These are phyloP conservation scores for Schizothorax lantsangensis DNA, from an alignment of 2,797 vertebrate genomes.

Conservation along the genomic window DNA sequence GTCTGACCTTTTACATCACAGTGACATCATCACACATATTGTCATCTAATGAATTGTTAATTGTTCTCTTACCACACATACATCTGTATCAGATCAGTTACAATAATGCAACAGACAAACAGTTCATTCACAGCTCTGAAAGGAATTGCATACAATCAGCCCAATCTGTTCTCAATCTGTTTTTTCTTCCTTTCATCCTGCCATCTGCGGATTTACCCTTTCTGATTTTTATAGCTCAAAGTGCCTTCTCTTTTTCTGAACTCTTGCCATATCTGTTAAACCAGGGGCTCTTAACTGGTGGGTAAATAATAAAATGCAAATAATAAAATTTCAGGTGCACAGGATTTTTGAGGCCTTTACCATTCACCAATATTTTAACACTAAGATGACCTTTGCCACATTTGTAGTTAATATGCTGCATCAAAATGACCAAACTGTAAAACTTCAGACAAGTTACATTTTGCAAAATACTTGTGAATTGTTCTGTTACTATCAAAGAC, in stretches of 20 bases:
- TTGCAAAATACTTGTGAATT: background rate
- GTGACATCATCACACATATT: slow-evolving; percentile 28
- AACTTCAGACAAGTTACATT: background rate
- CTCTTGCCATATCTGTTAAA: slow-evolving; percentile 3
- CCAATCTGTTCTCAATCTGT: slow-evolving; percentile 23
- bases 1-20: slow-evolving; percentile 42
- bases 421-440: background rate
- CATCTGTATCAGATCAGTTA: slow-evolving; percentile 9
- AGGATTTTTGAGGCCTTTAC: background rate
- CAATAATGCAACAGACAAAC: slow-evolving; percentile 10
- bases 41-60: slow-evolving; percentile 28
- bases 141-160: slow-evolving; percentile 1
- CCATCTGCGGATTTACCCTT: slow-evolving; percentile 43
- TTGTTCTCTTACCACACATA: slow-evolving; percentile 31
- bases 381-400: background rate
- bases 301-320: slow-evolving; percentile 8
- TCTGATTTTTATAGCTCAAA: slow-evolving; percentile 19
- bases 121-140: slow-evolving; percentile 17
- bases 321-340: too few relatives aligned
- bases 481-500: background rate
- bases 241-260: background rate
- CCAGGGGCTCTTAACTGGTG: background rate
- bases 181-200: slow-evolving; percentile 35
- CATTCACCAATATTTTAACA: background rate
- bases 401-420: background rate